Conservation (phyloP, 2,888 invertebrate genomes). For the Oligia latruncula region DNA sequence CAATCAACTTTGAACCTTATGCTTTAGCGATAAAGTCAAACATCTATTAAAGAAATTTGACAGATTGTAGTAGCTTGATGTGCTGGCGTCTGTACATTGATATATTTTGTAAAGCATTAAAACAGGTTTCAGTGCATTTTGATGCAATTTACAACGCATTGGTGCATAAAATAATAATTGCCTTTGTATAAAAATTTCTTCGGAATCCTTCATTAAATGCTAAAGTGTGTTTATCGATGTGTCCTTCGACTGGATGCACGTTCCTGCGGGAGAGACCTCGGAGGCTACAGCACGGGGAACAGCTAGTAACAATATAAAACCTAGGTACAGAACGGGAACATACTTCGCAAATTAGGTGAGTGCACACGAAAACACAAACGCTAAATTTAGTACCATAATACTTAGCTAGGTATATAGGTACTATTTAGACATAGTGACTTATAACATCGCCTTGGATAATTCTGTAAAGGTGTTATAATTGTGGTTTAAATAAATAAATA, state of each 20-base stretch:
- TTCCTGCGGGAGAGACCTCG: accelerated
- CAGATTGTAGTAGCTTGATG: too few relatives aligned
- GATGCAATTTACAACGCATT: background rate
- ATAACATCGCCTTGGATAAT: too few relatives aligned
- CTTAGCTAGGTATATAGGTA: too few relatives aligned
- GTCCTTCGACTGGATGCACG: background rate
- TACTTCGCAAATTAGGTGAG: background rate
- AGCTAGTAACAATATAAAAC: background rate
- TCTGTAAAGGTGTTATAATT: too few relatives aligned
- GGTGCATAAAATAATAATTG: too few relatives aligned
- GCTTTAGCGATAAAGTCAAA: too few relatives aligned
- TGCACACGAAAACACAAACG: background rate
- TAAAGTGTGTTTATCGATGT: background rate
- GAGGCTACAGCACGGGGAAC: background rate
- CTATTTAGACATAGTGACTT: background rate
- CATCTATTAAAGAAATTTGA: too few relatives aligned
- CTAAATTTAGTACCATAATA: background rate
- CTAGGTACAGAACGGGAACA: background rate
- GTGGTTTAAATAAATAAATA: too few relatives aligned
- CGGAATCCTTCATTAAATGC: background rate
- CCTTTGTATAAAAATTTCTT: background rate
- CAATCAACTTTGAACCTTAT: too few relatives aligned
- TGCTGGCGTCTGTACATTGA: background rate
- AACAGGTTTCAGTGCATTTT: background rate
- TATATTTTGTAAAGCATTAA: background rate